These are phyloP conservation scores for Drosophila nigromelanica DNA, from an alignment of 1,140 invertebrate species.

Conservation along the genomic window DNA sequence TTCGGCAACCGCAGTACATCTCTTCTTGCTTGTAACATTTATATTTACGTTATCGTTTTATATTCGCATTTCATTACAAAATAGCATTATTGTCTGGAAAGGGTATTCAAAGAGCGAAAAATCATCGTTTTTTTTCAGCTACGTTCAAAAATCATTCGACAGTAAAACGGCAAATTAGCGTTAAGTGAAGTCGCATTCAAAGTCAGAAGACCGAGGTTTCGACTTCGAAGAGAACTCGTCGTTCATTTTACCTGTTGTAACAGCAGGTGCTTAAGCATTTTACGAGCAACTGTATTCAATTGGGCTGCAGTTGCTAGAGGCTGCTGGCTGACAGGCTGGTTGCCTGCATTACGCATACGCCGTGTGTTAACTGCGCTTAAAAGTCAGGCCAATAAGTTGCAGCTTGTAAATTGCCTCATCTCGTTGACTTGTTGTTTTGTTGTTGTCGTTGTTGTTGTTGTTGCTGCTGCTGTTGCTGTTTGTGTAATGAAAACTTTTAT, in stretches of 20 bases:
- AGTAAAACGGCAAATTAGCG: constrained; percentile 77
- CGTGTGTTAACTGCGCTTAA: constrained; percentile 79
- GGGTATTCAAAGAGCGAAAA: not conserved
- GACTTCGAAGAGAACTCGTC: constrained; percentile 11
- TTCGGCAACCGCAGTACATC: too few species aligned
- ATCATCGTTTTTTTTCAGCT: constrained; percentile 9
- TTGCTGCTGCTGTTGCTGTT: constrained; percentile 61
- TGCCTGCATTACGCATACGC: constrained; percentile 71
- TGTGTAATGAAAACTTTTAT: constrained; percentile 82
- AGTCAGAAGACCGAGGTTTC: constrained; percentile 9
- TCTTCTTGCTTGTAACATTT: too few species aligned
- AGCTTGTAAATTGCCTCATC: constrained; percentile 54
- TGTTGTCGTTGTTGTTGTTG: constrained; percentile 52
- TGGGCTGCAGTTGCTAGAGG: constrained; percentile 37
- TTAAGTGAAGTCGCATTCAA: constrained; percentile 59
- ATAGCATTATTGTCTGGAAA: not conserved
- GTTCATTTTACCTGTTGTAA: constrained; percentile 50
- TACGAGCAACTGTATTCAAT: constrained; percentile 80
- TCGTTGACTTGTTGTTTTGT: constrained; percentile 46
- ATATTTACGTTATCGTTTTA: not conserved
- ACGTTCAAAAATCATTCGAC: constrained; percentile 69
- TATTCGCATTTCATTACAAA: not conserved
- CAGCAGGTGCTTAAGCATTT: constrained; percentile 76
- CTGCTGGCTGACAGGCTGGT: constrained; percentile 37
- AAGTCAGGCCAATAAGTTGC: constrained; percentile 79